Percentiles rank a stretch among this genome's conserved stretches.
These are phyloP conservation scores for Ianthella basta DNA, from an alignment of 37 sponge, comb jelly and placozoan species.

Conservation along the genomic window DNA sequence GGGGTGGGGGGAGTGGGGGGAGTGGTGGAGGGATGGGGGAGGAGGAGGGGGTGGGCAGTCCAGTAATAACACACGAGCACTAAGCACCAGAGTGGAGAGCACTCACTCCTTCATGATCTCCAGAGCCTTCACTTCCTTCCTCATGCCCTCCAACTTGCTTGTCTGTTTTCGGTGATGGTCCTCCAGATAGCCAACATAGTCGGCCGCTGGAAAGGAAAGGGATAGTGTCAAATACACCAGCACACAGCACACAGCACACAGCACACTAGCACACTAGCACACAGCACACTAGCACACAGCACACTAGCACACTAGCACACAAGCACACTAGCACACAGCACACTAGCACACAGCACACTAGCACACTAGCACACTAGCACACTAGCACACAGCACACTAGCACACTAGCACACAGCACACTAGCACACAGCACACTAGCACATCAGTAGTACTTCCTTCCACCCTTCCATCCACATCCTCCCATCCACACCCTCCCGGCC, in stretches of 20 bases:
- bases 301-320: background rate
- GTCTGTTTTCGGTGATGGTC: conserved; percentile 31
- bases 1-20: background rate
- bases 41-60: background rate
- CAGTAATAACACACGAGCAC: background rate
- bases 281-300: background rate
- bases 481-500: too few species aligned
- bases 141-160: conserved; percentile 9
- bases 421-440: background rate
- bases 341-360: too few species aligned
- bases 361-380: background rate
- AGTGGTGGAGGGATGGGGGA: background rate
- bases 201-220: conserved; percentile 53
- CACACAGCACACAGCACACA: background rate
- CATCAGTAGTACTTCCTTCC: background rate
- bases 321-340: too few species aligned
- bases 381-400: too few species aligned
- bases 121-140: conserved; percentile 73
- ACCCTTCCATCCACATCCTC: background rate
- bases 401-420: background rate
- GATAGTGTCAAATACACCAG: too few species aligned
- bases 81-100: background rate
- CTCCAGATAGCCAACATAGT: conserved; percentile 49
- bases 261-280: too few species aligned
- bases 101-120: conserved; percentile 88